Base-by-base conservation (phyloP, 1,140 invertebrate genomes). In the Spodoptera frugiperda region DNA sequence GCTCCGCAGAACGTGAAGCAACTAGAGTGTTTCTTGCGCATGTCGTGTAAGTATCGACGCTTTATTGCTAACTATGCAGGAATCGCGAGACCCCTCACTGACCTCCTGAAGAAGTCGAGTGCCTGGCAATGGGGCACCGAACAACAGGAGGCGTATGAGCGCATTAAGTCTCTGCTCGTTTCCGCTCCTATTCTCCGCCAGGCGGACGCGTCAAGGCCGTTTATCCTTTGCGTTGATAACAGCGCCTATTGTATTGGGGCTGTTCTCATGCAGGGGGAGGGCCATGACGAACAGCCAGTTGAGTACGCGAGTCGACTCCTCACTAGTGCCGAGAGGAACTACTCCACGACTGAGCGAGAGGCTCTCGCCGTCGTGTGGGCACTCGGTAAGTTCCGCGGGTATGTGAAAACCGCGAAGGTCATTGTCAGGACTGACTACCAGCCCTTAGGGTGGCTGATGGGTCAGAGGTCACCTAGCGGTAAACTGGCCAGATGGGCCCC, bases 401-500 rank as follows among this genome's bases (percentile, higher is more conserved):
- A 25, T 25, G 21, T 25, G 21, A 3, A 25, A 46, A 46, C 44
- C 8, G 44, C 44, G 44, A 46, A 14, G 68, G 49, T 71, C 9
- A 54, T 21, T 1, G 68, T 71, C 10, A 54, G 15, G 19, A 39
- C 68, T 1, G 63, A 68, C 33, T 48, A 77, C 19, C 39, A 67
- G 19, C 51, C 59, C n/a, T 44, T 65, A 6, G 0, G 57, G 12
- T 95, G 92, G 91, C 82, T 95, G 3, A 78, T 84, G 17, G 82
- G 84, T 4, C 79, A 93, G 0, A 93, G 91, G 73, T 82, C 93
- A 44, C 85, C 86, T 5, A 82, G 76, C 0, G 86, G 84, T 54
- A 30, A 92, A 74, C 73, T 95, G 14, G 88, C 90, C 1, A 65
- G 93, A 51, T 95, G 93, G 94, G 44, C 78, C 11, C 6, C 90